These are phyloP conservation scores for Heterodera carotae DNA, from an alignment of 1,140 invertebrate species.

Conservation along the genomic window DNA sequence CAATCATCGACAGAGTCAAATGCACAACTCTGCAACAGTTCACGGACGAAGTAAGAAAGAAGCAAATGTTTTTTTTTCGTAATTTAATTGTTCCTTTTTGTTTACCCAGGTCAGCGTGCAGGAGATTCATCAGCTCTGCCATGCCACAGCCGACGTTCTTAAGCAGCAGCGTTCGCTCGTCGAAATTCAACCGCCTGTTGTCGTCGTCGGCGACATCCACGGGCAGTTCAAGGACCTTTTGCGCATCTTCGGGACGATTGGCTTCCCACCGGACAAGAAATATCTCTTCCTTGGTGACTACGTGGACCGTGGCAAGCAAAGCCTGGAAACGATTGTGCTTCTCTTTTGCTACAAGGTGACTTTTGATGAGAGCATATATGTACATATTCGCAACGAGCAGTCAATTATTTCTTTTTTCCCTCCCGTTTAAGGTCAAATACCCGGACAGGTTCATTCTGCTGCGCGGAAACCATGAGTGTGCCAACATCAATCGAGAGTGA, in stretches of 20 bases:
- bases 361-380: not conserved
- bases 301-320: too few relatives aligned
- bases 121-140: constrained; percentile 15
- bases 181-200: constrained; percentile 93
- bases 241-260: constrained; percentile 42
- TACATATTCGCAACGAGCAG: not conserved
- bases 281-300: constrained; percentile 42
- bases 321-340: constrained; percentile 11
- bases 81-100: not conserved
- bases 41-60: constrained; percentile 14
- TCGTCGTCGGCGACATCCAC: constrained; percentile 97
- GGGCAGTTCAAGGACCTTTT: constrained; percentile 90
- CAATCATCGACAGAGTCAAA: not conserved
- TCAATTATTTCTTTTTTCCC: too few relatives aligned
- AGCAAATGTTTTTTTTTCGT: constrained; percentile 1
- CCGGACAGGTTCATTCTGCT: constrained; percentile 26
- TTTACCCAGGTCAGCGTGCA: constrained; percentile 14
- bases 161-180: constrained; percentile 98
- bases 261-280: constrained; percentile 36
- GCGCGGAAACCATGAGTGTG: too few relatives aligned
- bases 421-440: constrained; percentile 29
- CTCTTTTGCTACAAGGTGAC: constrained; percentile 11
- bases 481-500: constrained; percentile 67
- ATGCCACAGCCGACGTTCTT: constrained; percentile 76
- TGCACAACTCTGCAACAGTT: not conserved